A percentile compares a stretch with the other conserved stretches of the same genome.
These are phyloP conservation scores for Greenwoodochromis staneri DNA, from an alignment of 2,113 vertebrate genomes.

Conservation along the genomic window DNA sequence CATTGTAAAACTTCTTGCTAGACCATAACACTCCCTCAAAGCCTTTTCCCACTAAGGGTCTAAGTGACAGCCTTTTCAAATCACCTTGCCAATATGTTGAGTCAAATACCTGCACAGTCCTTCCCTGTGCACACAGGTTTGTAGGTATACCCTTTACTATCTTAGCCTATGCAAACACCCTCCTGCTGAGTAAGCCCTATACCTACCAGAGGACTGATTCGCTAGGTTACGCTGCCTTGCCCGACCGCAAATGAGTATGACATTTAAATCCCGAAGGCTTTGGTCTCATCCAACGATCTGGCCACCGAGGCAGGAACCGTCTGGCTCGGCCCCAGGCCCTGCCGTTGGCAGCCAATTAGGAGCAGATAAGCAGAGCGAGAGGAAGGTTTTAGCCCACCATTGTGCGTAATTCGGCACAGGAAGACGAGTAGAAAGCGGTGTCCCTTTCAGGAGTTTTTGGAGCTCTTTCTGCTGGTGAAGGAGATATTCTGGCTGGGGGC, in stretches of 20 bases:
- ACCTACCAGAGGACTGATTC: not conserved
- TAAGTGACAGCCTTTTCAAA: not conserved
- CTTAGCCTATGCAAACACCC: not conserved
- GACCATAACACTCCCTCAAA: not conserved
- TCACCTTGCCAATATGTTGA: not conserved
- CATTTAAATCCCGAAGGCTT: slow-evolving; percentile 29
- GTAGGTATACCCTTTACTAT: not conserved
- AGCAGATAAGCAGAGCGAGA: slow-evolving; percentile 37
- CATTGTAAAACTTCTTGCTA: not conserved
- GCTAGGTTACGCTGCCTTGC: not conserved
- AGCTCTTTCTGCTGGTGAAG: slow-evolving; percentile 49
- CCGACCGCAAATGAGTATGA: slow-evolving; percentile 31
- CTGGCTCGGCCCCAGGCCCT: not conserved
- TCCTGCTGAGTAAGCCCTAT: slow-evolving; percentile 29
- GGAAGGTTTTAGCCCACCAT: slow-evolving; percentile 31
- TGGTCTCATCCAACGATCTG: slow-evolving; percentile 9
- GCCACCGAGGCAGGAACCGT: not conserved
- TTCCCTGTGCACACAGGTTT: not conserved
- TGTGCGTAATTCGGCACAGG: slow-evolving; percentile 11
- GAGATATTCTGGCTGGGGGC: slow-evolving; percentile 41
- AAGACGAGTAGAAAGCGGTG: slow-evolving; percentile 30
- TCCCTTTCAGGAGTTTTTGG: slow-evolving; percentile 45
- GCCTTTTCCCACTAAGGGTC: not conserved
- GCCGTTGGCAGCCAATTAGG: slow-evolving; percentile 46
- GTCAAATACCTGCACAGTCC: not conserved